phyloP scores from a whole-genome alignment of 2,113 vertebrate species.

The Callithrix jacchus region DNA sequence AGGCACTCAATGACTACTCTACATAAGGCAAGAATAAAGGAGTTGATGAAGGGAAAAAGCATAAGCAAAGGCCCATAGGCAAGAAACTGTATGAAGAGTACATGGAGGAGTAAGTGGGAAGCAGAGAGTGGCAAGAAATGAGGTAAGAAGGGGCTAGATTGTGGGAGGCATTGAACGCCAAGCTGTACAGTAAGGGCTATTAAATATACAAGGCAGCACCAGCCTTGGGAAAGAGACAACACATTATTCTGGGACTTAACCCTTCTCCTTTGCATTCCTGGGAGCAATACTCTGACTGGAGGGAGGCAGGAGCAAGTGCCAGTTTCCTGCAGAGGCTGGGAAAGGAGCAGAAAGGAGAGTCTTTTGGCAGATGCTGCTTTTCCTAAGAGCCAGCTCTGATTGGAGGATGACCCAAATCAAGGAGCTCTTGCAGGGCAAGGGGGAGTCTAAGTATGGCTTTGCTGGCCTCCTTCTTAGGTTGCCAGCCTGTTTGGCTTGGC shows the following conservation, averaged over 20 bases:
- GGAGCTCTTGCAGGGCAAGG: background rate
- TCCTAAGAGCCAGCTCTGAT: background rate
- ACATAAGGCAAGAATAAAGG: background rate
- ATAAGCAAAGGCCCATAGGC: background rate
- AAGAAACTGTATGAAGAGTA: background rate
- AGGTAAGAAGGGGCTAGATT: background rate
- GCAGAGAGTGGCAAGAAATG: background rate
- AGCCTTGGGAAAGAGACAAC: background rate
- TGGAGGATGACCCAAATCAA: background rate
- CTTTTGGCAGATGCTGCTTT: background rate
- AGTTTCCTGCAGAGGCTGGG: background rate
- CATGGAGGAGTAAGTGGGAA: background rate
- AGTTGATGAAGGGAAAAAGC: no score
- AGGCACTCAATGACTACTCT: background rate
- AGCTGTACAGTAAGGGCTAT: background rate
- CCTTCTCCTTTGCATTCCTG: background rate
- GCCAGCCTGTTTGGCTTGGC: slow-evolving; percentile 80
- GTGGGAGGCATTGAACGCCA: background rate
- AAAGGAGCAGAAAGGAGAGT: background rate
- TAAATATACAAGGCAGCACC: background rate
- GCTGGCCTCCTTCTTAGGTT: background rate
- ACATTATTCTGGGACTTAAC: background rate
- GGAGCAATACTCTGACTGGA: background rate
- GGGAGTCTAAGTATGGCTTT: background rate
- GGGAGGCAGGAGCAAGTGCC: background rate